Base-by-base conservation (phyloP, 2,888 invertebrate genomes). In the Mesochorus sp. region DNA sequence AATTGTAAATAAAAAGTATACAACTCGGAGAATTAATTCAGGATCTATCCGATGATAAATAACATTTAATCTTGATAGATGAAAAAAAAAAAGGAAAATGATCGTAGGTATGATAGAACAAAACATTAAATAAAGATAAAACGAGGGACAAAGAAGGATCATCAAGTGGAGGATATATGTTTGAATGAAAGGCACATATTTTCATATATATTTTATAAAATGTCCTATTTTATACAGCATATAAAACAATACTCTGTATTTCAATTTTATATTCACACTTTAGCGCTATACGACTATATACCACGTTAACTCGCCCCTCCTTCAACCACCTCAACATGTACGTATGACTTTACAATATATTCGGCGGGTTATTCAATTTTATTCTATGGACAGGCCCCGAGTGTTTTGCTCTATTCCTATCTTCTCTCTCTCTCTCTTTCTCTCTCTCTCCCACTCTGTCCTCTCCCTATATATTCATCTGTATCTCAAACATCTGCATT, bases 161-260 rank as follows among this genome's bases (percentile, higher is more conserved):
- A 8, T 51, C 31, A 31, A 1, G 31, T 24, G 5, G 24, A 10
- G 57, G 55, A 47, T n/a, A 53, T 24, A 37, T 53, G n/a, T n/a
- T 68, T 39, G 66, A 83, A 81, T 68, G 59, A 80, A 77, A 80
- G 64, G 51, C 78, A 83, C 68, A 67, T 70, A 74, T 81, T 89
- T 89, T 90, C 87, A 88, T 89, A 89, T 90, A 89, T 91, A 90
- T 90, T 91, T 90, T 91, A 91, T 89, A 91, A 91, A 91, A 91
- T 86, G 85, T 90, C 84, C 89, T 90, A 90, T 90, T 90, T 80
- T 90, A 88, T 91, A 91, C 91, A 90, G 90, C 89, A 91, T 91
- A 91, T 91, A 91, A 91, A 91, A 91, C 91, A 91, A 91, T 91
- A 91, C 89, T 91, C 90, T 91, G 87, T 89, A 88, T 90, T 84